Evolutionary conservation across 92 coral and sea anemone species (phyloP).

Genomic region (Porites cylindrica): DNA sequence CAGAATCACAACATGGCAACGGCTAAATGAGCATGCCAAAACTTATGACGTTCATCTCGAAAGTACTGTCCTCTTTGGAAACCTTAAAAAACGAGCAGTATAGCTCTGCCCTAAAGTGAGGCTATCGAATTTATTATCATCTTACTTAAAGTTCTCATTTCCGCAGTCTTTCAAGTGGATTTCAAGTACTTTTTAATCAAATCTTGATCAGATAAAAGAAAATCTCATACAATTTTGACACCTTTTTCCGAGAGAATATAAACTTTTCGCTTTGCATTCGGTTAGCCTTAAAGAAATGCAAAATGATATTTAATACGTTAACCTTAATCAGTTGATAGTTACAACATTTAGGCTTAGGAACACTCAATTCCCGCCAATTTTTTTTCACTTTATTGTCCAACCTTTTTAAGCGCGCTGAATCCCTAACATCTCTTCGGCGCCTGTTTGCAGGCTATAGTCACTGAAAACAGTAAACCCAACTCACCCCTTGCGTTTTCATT

Average conservation of each 20-base stretch:
- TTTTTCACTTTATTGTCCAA: too few relatives aligned
- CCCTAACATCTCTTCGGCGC: too few relatives aligned
- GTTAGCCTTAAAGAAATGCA: too few relatives aligned
- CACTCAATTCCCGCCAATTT: too few relatives aligned
- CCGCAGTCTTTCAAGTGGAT: not conserved
- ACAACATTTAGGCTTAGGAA: too few relatives aligned
- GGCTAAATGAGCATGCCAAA: not conserved
- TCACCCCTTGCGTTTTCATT: too few relatives aligned
- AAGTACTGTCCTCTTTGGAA: not conserved
- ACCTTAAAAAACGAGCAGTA: not conserved
- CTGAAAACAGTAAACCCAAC: too few relatives aligned
- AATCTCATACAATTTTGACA: not conserved
- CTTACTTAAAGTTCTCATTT: not conserved
- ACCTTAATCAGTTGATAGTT: too few relatives aligned
- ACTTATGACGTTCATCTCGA: constrained; percentile 7
- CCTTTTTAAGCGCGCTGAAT: too few relatives aligned
- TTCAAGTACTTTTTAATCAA: not conserved
- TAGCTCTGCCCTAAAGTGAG: not conserved
- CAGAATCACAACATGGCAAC: not conserved
- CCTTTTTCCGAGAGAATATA: not conserved
- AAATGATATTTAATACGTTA: not conserved
- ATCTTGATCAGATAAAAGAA: not conserved
- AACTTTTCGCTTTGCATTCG: too few relatives aligned
- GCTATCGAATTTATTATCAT: not conserved
- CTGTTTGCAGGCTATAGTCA: too few relatives aligned